These are phyloP conservation scores for Cryptophagus acutangulus DNA, from an alignment of 2,888 invertebrate species.

Conservation along the genomic window DNA sequence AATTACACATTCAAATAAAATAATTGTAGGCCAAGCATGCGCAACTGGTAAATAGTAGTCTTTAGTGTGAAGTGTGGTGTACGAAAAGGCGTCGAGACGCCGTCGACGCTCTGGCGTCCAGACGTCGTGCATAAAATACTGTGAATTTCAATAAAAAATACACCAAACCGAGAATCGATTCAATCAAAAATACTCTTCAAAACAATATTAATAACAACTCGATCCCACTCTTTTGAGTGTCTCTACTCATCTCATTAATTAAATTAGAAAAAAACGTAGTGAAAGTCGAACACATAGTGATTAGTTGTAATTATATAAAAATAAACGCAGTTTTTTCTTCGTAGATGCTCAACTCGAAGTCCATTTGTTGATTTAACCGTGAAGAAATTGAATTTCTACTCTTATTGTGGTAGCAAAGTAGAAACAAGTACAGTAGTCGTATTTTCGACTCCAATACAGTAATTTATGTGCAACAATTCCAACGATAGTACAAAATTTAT, in stretches of 20 bases:
- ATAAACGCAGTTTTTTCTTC: not conserved
- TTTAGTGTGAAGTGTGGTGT: not conserved
- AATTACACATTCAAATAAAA: no score
- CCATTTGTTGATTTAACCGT: not conserved
- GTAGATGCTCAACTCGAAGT: constrained; percentile 1
- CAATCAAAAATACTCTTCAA: no score
- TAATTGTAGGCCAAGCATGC: constrained; percentile 6
- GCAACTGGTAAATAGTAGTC: not conserved
- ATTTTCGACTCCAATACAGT: no score
- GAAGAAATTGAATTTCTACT: constrained; percentile 1
- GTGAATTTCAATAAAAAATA: no score
- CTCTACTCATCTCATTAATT: no score
- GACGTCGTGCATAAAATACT: constrained; percentile 10
- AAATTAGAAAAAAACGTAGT: no score
- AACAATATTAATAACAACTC: constrained; percentile 2
- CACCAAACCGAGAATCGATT: no score
- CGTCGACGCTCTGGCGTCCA: constrained; percentile 17
- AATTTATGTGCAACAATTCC: not conserved
- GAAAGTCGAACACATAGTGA: no score
- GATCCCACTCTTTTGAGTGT: no score
- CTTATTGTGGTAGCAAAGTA: not conserved
- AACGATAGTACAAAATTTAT: not conserved
- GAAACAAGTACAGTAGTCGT: not conserved
- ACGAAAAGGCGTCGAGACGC: constrained; percentile 14
- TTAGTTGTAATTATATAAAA: not conserved